Evolutionary conservation across 2,888 invertebrate species (phyloP).

Genomic region (Parthenolecanium corni): DNA sequence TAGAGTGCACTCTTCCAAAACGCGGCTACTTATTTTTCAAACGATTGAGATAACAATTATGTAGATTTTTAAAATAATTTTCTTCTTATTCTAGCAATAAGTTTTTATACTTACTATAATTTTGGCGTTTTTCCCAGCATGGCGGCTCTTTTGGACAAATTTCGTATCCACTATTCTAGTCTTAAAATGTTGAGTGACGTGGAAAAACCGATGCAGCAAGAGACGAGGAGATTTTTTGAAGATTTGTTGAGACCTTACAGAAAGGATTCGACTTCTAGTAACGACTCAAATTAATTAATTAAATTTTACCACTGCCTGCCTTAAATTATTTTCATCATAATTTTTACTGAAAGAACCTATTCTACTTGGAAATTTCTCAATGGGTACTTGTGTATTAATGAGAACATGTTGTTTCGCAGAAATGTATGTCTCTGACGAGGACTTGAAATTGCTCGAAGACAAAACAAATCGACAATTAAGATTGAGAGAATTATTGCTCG

Average conservation of each 20-base stretch:
- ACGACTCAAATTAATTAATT: too few species aligned
- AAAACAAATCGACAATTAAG: slow-evolving; percentile 86
- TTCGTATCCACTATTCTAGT: slow-evolving; percentile 80
- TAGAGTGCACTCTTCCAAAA: too few species aligned
- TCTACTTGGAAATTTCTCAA: not conserved
- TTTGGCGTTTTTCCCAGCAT: slow-evolving; percentile 52
- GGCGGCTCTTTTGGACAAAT: slow-evolving; percentile 83
- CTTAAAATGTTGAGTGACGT: slow-evolving; percentile 81
- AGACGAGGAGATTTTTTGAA: slow-evolving; percentile 61
- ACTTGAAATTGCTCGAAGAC: slow-evolving; percentile 56
- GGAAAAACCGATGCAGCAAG: slow-evolving; percentile 62
- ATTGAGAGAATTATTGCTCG: slow-evolving; percentile 73
- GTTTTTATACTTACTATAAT: too few species aligned
- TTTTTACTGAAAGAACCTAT: too few species aligned
- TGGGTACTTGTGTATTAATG: not conserved
- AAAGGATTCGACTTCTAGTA: slow-evolving; percentile 8
- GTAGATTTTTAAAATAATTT: too few species aligned
- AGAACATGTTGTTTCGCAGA: slow-evolving; percentile 25
- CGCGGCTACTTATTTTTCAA: too few species aligned
- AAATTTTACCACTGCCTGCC: too few species aligned
- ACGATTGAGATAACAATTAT: too few species aligned
- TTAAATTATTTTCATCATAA: too few species aligned
- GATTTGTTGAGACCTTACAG: slow-evolving; percentile 46
- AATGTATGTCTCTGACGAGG: slow-evolving; percentile 32
- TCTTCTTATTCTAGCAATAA: not conserved